Evolutionary conservation across 1,140 invertebrate genomes (phyloP).

Genomic region (Zaprionus gabonicus): DNA sequence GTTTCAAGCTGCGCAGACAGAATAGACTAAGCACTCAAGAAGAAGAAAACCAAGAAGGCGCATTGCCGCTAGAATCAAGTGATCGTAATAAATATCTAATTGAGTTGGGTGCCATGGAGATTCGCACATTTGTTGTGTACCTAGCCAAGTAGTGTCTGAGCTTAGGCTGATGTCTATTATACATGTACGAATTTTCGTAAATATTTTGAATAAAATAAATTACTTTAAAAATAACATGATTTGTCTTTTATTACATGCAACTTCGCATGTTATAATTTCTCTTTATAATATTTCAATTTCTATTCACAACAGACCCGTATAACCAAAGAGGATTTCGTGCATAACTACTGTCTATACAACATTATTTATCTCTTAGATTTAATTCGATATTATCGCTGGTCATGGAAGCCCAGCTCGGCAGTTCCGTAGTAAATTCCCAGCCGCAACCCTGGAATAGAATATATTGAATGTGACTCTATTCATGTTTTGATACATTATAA

Average conservation of each 20-base stretch:
- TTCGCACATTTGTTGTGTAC: slow-evolving; percentile 73
- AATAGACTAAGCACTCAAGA: slow-evolving; percentile 18
- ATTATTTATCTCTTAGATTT: slow-evolving; percentile 42
- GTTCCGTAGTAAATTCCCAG: slow-evolving; percentile 94
- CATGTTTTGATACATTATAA: neutral
- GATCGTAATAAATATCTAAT: slow-evolving; percentile 54
- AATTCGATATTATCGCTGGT: slow-evolving; percentile 88
- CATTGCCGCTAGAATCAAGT: neutral
- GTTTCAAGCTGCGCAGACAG: slow-evolving; percentile 28
- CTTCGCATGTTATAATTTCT: neutral
- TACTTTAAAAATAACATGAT: neutral
- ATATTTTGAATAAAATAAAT: slow-evolving; percentile 9
- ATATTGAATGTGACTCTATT: neutral
- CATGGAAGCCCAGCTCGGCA: slow-evolving; percentile 94
- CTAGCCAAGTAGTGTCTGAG: slow-evolving; percentile 19
- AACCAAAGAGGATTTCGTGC: neutral
- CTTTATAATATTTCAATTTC: neutral
- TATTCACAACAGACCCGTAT: neutral
- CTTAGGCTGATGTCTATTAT: neutral
- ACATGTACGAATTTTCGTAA: neutral
- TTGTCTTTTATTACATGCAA: neutral
- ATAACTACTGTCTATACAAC: neutral
- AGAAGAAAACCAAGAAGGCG: neutral
- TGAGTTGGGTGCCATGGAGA: slow-evolving; percentile 75
- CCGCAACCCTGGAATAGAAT: slow-evolving; percentile 89